A percentile compares a stretch with the other conserved stretches of the same genome.
Conservation (phyloP, 2,797 vertebrate species). For the Carapus acus region DNA sequence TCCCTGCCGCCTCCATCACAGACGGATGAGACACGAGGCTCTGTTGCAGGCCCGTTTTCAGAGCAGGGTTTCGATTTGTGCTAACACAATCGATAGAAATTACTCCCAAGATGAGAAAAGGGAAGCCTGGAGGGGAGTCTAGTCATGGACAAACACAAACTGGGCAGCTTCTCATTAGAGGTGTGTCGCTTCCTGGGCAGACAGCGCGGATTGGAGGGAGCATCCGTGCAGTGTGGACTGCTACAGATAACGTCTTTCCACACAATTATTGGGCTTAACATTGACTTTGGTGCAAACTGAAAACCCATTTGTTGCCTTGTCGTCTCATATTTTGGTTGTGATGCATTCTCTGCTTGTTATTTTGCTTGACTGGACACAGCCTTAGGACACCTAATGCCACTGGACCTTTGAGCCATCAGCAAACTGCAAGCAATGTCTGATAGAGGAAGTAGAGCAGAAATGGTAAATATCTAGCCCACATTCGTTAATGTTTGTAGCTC, state of each 20-base stretch:
- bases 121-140: slow-evolving; percentile 13
- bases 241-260: not conserved
- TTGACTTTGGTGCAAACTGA: not conserved
- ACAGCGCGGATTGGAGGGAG: slow-evolving; percentile 13
- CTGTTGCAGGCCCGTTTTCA: slow-evolving; percentile 35
- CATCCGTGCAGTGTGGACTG: too few species aligned
- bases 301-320: not conserved
- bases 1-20: slow-evolving; percentile 12
- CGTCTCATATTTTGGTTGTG: slow-evolving; percentile 1
- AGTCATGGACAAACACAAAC: slow-evolving; percentile 41
- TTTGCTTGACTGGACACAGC: slow-evolving; percentile 24
- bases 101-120: slow-evolving; percentile 33
- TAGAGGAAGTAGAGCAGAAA: slow-evolving; percentile 61
- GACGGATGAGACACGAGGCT: slow-evolving; percentile 30
- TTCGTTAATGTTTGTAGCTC: slow-evolving; percentile 28
- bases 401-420: slow-evolving; percentile 34
- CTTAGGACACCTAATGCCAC: slow-evolving; percentile 28
- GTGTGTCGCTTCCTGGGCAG: slow-evolving; percentile 32
- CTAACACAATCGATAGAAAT: slow-evolving; percentile 60
- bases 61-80: slow-evolving; percentile 37
- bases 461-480: slow-evolving; percentile 35
- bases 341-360: slow-evolving; percentile 12
- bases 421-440: slow-evolving; percentile 41
- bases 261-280: not conserved
- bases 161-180: slow-evolving; percentile 29